Conservation (phyloP, 2,888 invertebrate species). For the Zygaena filipendulae region DNA sequence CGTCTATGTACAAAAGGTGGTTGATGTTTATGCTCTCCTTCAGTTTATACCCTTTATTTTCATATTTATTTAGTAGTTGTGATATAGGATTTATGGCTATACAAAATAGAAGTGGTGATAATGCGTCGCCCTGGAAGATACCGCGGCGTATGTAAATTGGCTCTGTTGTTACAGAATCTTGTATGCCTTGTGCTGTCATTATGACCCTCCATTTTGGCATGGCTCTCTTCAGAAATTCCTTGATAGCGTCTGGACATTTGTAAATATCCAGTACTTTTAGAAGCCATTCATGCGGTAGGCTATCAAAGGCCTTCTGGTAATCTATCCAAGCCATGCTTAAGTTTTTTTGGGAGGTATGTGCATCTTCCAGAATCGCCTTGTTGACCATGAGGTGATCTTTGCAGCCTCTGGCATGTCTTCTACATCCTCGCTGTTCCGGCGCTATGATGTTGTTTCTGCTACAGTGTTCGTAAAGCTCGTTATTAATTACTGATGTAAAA, state of each 20-base stretch:
- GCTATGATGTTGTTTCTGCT: conserved; percentile 6
- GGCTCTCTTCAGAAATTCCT: not conserved
- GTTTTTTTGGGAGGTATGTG: conserved; percentile 10
- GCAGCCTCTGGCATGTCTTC: conserved; percentile 7
- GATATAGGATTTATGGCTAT: conserved; percentile 14
- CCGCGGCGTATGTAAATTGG: conserved; percentile 9
- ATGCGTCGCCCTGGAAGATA: conserved; percentile 9
- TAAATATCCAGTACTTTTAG: conserved; percentile 5
- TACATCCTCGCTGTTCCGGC: conserved; percentile 10
- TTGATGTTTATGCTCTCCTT: conserved; percentile 11
- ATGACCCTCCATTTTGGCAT: conserved; percentile 10
- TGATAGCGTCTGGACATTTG: conserved; percentile 3
- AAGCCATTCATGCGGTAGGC: conserved; percentile 6
- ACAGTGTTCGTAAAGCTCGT: conserved; percentile 5
- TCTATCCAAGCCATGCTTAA: conserved; percentile 10
- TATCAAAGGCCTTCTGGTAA: conserved; percentile 11
- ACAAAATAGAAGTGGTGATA: conserved; percentile 14
- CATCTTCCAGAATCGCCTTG: conserved; percentile 11
- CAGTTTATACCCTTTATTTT: conserved; percentile 13
- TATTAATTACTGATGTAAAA: conserved; percentile 6
- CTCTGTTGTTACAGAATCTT: conserved; percentile 4
- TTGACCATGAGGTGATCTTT: too few species aligned
- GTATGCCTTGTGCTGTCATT: conserved; percentile 7
- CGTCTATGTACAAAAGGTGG: conserved; percentile 16
- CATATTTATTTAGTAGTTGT: conserved; percentile 10